phyloP scores from a whole-genome alignment of 2,113 vertebrate species.

The Piprites chloris region DNA sequence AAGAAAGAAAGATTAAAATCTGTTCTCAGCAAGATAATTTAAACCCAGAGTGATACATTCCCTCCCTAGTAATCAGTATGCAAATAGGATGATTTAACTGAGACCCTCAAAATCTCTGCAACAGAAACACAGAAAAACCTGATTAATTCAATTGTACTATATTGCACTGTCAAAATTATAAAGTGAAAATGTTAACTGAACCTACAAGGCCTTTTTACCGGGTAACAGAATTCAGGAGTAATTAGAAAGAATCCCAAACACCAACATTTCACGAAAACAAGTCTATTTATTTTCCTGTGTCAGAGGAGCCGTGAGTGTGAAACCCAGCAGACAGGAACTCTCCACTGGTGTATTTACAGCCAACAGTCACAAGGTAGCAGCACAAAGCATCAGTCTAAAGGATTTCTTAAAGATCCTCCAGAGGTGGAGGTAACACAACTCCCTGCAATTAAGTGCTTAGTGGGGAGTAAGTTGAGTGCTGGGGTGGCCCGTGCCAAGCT shows the following conservation, averaged over 20 bases:
- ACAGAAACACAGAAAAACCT: not conserved
- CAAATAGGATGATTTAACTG: not conserved
- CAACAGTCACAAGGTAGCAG: slow-evolving; percentile 17
- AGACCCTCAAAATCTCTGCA: not conserved
- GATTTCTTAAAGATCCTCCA: not conserved
- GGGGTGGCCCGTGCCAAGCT: not conserved
- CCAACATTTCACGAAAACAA: not conserved
- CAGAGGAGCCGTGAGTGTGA: not conserved
- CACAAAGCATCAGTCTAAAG: not conserved
- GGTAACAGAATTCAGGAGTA: not conserved
- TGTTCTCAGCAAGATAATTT: not conserved
- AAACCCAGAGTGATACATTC: not conserved
- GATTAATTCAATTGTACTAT: not conserved
- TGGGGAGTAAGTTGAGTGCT: not conserved
- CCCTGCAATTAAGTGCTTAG: not conserved
- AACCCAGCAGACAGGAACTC: not conserved
- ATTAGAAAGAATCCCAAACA: not conserved
- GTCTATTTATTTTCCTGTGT: not conserved
- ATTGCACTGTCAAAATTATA: not conserved
- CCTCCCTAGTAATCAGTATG: not conserved
- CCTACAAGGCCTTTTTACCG: not conserved
- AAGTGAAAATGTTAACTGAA: slow-evolving; percentile 22
- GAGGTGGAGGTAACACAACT: not conserved
- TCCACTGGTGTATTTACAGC: not conserved
- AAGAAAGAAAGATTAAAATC: not conserved